phyloP scores from a whole-genome alignment of 1,140 invertebrate species.

The Leptonema lineaticorne region DNA sequence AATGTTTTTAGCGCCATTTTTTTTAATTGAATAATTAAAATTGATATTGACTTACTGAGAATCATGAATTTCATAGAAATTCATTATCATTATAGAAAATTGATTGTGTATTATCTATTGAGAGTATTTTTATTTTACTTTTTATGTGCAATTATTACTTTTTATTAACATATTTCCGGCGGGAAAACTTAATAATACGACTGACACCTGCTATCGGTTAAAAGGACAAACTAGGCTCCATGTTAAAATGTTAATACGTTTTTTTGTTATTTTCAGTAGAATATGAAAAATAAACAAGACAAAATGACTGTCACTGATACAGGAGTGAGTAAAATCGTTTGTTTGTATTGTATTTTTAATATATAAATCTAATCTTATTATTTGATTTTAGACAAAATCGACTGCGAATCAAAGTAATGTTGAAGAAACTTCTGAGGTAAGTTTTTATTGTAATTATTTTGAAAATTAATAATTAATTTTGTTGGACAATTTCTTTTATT shows the following conservation, averaged over 20 bases:
- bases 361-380: not conserved
- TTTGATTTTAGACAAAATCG: conserved; percentile 3
- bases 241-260: not conserved
- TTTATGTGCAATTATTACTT: not conserved
- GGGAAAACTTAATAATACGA: too few relatives aligned
- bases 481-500: too few relatives aligned
- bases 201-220: too few relatives aligned
- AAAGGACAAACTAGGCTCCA: too few relatives aligned
- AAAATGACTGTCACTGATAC: not conserved
- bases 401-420: conserved; percentile 3
- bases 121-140: not conserved
- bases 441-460: conserved; percentile 8
- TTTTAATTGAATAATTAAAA: too few relatives aligned
- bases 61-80: not conserved
- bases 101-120: not conserved
- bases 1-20: too few relatives aligned
- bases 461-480: not conserved
- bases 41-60: too few relatives aligned
- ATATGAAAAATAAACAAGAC: conserved; percentile 3
- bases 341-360: not conserved
- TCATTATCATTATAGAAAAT: not conserved
- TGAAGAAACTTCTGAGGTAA: conserved; percentile 11
- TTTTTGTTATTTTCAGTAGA: not conserved
- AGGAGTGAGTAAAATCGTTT: not conserved
- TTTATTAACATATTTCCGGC: too few relatives aligned